Evolutionary conservation across 2,113 vertebrate species (phyloP).

Genomic region (Athene noctua): DNA sequence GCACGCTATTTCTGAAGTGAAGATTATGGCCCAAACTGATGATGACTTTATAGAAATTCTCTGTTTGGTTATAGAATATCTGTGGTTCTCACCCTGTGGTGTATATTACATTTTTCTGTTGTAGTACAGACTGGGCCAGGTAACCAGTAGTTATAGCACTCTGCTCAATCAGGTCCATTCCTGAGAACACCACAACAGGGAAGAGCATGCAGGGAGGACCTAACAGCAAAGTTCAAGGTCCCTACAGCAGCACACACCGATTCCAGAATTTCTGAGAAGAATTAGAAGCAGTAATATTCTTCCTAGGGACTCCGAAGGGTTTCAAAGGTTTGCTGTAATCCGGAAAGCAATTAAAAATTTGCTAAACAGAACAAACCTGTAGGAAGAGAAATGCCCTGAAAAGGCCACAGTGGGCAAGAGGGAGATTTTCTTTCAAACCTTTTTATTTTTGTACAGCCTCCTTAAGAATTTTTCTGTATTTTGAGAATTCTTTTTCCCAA

Average conservation of each 20-base stretch:
- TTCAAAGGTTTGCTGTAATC: background rate
- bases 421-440: background rate
- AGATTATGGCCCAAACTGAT: background rate
- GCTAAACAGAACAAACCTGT: background rate
- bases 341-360: background rate
- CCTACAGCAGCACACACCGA: background rate
- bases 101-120: background rate
- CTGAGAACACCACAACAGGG: background rate
- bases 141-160: background rate
- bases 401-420: background rate
- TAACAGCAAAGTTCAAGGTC: background rate
- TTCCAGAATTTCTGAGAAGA: background rate
- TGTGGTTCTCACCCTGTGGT: background rate
- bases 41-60: background rate
- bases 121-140: background rate
- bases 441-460: background rate
- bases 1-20: background rate
- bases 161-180: background rate
- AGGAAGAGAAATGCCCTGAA: background rate
- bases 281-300: background rate
- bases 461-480: background rate
- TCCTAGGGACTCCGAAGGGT: background rate
- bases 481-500: background rate
- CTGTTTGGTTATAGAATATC: background rate
- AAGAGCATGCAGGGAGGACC: background rate